These are phyloP conservation scores for Laterallus jamaicensis DNA, from an alignment of 2,113 vertebrate species.

Conservation along the genomic window DNA sequence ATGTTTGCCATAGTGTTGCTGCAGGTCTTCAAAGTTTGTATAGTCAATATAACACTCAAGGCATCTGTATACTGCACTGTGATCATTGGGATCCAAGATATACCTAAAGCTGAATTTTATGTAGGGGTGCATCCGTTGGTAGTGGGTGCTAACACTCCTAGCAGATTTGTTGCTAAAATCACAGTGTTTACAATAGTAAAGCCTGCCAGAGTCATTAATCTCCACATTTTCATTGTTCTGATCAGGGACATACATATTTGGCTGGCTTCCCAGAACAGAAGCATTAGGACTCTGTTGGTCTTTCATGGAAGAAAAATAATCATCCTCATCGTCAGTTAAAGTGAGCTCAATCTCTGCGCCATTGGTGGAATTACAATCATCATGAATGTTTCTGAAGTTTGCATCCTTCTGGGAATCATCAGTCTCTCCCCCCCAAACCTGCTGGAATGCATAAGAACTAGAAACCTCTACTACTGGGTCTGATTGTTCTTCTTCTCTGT, in stretches of 20 bases:
- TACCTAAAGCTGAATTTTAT: slow-evolving; percentile 97
- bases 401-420: slow-evolving; percentile 74
- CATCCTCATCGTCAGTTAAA: slow-evolving; percentile 90
- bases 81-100: slow-evolving; percentile 93
- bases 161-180: slow-evolving; percentile 96
- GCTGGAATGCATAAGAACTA: slow-evolving; percentile 77
- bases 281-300: slow-evolving; percentile 70
- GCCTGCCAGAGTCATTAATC: slow-evolving; percentile 81
- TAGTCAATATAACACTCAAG: slow-evolving; percentile 95
- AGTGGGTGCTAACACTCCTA: slow-evolving; percentile 94
- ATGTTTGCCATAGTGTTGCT: slow-evolving; percentile 92
- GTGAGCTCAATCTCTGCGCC: slow-evolving; percentile 86
- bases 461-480: slow-evolving; percentile 75
- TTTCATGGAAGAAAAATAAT: slow-evolving; percentile 80
- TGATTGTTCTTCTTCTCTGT: slow-evolving; percentile 78
- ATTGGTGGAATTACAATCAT: slow-evolving; percentile 80
- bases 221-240: slow-evolving; percentile 78
- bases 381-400: slow-evolving; percentile 79
- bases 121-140: slow-evolving; percentile 95
- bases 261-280: slow-evolving; percentile 61
- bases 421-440: slow-evolving; percentile 77
- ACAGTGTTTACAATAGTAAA: slow-evolving; percentile 96
- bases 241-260: slow-evolving; percentile 67
- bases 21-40: slow-evolving; percentile 89
- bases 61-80: slow-evolving; percentile 93